Percentiles rank a stretch among this genome's conserved stretches.
These are phyloP conservation scores for Pomacea maculata DNA, from an alignment of 1,140 invertebrate genomes.

Conservation along the genomic window DNA sequence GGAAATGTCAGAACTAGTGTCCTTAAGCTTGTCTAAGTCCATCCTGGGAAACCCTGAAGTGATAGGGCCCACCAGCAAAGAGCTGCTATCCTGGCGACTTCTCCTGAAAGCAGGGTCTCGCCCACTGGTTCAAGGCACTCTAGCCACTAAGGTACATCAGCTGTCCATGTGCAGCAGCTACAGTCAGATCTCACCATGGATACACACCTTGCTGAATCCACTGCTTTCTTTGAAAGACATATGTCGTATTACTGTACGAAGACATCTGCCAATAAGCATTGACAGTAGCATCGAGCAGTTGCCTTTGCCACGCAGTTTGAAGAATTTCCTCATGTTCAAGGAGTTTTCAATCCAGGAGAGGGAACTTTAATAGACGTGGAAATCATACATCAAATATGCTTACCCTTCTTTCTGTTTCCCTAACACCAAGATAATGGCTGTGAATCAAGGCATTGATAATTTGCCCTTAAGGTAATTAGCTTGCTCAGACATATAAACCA, in stretches of 20 bases:
- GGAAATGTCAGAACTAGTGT: conserved; percentile 58
- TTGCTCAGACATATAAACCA: too few relatives aligned
- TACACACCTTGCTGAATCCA: conserved; percentile 47
- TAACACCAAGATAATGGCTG: too few relatives aligned
- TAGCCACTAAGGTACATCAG: conserved; percentile 49
- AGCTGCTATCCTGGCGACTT: conserved; percentile 53
- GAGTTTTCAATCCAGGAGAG: conserved; percentile 35
- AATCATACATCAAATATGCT: too few relatives aligned
- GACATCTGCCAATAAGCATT: conserved; percentile 33
- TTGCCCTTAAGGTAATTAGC: too few relatives aligned
- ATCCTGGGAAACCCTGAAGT: conserved; percentile 60
- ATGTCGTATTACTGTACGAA: conserved; percentile 51
- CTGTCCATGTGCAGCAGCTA: conserved; percentile 56
- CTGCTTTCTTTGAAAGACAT: conserved; percentile 45
- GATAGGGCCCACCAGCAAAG: conserved; percentile 48
- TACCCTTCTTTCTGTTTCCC: too few relatives aligned
- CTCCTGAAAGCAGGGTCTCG: conserved; percentile 51
- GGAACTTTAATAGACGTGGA: too few relatives aligned
- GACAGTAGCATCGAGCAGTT: conserved; percentile 46
- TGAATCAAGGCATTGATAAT: too few relatives aligned
- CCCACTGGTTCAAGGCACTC: conserved; percentile 39
- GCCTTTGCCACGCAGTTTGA: conserved; percentile 43
- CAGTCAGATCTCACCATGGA: conserved; percentile 52
- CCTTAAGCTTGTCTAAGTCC: conserved; percentile 53
- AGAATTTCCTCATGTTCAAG: conserved; percentile 50